Evolutionary conservation across 2,113 vertebrate genomes (phyloP), one percentile per base, ranked within the genome.

Genomic region (Bos indicus): DNA sequence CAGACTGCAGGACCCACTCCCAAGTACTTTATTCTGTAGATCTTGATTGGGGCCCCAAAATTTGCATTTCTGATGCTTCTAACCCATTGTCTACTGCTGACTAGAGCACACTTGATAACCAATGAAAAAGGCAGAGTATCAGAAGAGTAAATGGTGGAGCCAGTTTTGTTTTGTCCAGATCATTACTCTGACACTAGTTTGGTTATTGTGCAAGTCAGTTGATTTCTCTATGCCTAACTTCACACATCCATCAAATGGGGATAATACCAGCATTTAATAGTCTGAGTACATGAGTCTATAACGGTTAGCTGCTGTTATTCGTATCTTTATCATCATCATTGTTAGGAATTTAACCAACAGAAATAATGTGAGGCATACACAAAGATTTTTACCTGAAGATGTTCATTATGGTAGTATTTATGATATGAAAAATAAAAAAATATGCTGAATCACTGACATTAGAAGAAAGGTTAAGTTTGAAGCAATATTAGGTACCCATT

Each of bases 351-450:
- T 92, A 60, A 56, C 14, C 60, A 48, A 30, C 43, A 48, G 43
- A 80, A 80, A 28, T 48, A 48, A 28, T 80, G 7, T 30, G 77
- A 80, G 26, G 43, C 43, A 48, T 48, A 48, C 21, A 43, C 19
- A 67, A 93, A 87, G n/a, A 43, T 52, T 48, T 90, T n/a, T 12
- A 40, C 26, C 16, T 52, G 5, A 84, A 48, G 36, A 77, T 74
- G 48, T 83, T 91, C 90, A 40, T 91, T 86, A 10, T 7, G 48
- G 25, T 82, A 12, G 15, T 94, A 67, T 94, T 74, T 97, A 60
- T 89, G 21, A 82, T 15, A 28, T 51, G n/a, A 82, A 88, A 86
- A 80, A 13, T 48, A n/a, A 74, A 88, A 74, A 74, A 78, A 40
- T 28, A 12, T 3, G 14, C 51, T 89, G n/a, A 80, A 40, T 86